Conservation (phyloP, 2,797 vertebrate genomes). For the Propithecus perrieri region DNA sequence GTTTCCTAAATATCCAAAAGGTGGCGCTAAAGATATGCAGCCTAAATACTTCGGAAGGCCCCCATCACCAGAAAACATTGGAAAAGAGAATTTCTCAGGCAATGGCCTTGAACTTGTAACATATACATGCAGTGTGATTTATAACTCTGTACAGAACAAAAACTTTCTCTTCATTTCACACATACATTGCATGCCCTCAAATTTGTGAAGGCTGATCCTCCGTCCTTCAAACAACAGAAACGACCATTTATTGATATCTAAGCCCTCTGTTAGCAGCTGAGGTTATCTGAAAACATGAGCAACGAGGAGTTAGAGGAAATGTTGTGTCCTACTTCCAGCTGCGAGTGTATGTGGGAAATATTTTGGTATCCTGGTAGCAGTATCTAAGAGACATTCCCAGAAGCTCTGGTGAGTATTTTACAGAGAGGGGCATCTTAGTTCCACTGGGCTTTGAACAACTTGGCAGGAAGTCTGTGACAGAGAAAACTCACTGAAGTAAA, state of each 20-base stretch:
- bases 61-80: accelerated
- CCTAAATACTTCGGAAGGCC: too few relatives aligned
- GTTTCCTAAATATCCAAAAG: neutral
- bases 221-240: neutral
- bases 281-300: accelerated
- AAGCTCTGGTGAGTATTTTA: neutral
- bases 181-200: accelerated
- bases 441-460: neutral
- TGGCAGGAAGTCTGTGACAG: neutral
- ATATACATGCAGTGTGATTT: accelerated
- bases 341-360: neutral
- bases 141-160: neutral
- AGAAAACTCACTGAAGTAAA: neutral
- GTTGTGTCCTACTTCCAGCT: neutral
- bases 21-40: neutral
- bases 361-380: constrained; percentile 53
- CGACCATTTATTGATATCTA: neutral
- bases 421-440: neutral
- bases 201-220: neutral
- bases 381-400: neutral
- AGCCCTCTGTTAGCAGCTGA: neutral
- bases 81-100: too few relatives aligned
- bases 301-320: accelerated
- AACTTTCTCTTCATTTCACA: neutral
- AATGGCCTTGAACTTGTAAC: neutral